These are phyloP conservation scores for Matsumyia berberina DNA, from an alignment of 2,888 invertebrate species.

Conservation along the genomic window DNA sequence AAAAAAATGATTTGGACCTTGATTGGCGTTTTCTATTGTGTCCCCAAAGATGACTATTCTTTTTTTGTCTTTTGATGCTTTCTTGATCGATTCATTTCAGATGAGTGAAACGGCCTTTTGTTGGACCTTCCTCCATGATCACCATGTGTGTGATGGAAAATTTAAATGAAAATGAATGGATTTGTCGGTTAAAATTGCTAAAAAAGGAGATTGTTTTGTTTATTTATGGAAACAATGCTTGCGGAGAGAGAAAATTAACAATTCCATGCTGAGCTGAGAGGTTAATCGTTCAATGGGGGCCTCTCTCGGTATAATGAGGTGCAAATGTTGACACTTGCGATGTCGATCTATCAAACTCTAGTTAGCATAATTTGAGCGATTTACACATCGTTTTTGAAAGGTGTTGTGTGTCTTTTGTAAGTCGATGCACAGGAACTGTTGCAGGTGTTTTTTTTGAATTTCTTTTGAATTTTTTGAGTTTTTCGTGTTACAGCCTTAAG, in stretches of 20 bases:
- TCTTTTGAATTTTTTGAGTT: too few species aligned
- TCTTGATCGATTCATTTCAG: not conserved
- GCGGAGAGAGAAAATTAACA: slow-evolving; percentile 28
- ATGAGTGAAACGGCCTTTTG: slow-evolving; percentile 9
- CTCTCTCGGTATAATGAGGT: slow-evolving; percentile 55
- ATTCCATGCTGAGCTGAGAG: slow-evolving; percentile 25
- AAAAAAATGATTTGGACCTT: slow-evolving; percentile 44
- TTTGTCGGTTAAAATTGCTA: slow-evolving; percentile 20
- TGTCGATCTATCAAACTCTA: slow-evolving; percentile 44
- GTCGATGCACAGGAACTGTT: too few species aligned
- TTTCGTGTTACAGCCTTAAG: too few species aligned
- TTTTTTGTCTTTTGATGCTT: slow-evolving; percentile 4
- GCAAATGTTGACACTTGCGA: slow-evolving; percentile 62
- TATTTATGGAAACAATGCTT: slow-evolving; percentile 37
- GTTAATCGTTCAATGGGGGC: slow-evolving; percentile 30
- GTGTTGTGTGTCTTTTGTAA: slow-evolving; percentile 8
- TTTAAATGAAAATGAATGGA: slow-evolving; percentile 26
- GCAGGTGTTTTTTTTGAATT: too few species aligned
- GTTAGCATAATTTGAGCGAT: slow-evolving; percentile 47
- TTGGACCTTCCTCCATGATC: not conserved
- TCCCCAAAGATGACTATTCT: not conserved
- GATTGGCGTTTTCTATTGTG: slow-evolving; percentile 39
- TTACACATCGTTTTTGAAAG: slow-evolving; percentile 27
- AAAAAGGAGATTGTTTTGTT: slow-evolving; percentile 39
- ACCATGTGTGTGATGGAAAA: not conserved